These are phyloP conservation scores for Paracanthobrama guichenoti DNA, from an alignment of 2,113 vertebrate genomes.

Conservation along the genomic window DNA sequence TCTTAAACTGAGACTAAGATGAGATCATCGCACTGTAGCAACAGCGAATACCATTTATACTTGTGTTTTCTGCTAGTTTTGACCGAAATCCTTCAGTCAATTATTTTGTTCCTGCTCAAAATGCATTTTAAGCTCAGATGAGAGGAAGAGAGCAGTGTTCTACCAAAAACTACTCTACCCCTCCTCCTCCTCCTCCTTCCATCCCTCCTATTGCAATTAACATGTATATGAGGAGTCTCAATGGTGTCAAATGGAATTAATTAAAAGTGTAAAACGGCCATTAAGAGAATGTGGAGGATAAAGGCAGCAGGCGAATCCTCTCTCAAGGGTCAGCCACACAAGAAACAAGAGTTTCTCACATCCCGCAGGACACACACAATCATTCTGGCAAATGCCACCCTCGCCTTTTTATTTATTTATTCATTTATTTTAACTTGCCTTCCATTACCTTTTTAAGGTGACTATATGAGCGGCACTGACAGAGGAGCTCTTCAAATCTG, in stretches of 20 bases:
- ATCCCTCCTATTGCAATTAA: conserved; percentile 45
- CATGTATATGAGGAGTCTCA: conserved; percentile 50
- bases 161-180: conserved; percentile 8
- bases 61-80: background rate
- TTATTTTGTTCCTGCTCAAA: background rate
- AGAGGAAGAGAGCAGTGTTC: conserved; percentile 8
- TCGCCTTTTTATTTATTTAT: background rate
- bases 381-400: conserved; percentile 25
- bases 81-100: background rate
- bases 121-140: background rate
- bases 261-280: conserved; percentile 56
- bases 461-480: background rate
- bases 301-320: conserved; percentile 39
- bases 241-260: conserved; percentile 56
- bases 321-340: conserved; percentile 31
- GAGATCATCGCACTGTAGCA: conserved; percentile 60
- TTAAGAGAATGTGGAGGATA: conserved; percentile 48
- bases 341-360: conserved; percentile 7
- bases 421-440: background rate
- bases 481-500: conserved; percentile 3
- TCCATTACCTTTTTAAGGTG: conserved; percentile 2
- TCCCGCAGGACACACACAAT: background rate
- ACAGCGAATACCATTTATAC: conserved; percentile 59
- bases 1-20: conserved; percentile 63
- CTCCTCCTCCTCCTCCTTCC: conserved; percentile 9